Evolutionary conservation across 2,888 invertebrate genomes (phyloP), one percentile per base, ranked within the genome.

Genomic region (Tenthredo livida): DNA sequence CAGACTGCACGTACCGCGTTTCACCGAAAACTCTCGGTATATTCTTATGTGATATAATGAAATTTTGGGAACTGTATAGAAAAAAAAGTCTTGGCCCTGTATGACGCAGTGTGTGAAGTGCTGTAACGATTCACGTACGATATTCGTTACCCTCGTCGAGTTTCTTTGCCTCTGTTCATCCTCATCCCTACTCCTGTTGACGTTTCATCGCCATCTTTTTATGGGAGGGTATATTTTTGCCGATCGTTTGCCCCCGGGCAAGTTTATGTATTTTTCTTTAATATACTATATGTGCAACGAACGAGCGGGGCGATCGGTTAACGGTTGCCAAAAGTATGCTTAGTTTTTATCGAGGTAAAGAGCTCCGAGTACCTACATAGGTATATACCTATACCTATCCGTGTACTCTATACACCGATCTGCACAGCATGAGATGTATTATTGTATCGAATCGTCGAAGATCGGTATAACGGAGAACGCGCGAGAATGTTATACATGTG

Each of bases 401-500:
- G 33, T 12, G 6, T 33, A 70, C 33, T 15, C 15, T 37, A 12
- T 37, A 25, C 9, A 25, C 2, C n/a, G n/a, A 9, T 21, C 5
- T 58, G 21, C 21, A 6, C n/a, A 33, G 33, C 33, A 33, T 6
- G 2, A 15, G 17, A n/a, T 4, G 58, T 58, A 25, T 61, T 61
- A 21, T 25, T 61, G 12, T 61, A 73, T 73, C 40, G 40, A 73
- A 73, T 73, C 72, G 43, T n/a, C 25, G 72, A 73, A 12, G 40
- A 73, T 73, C 72, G 72, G 40, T 73, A 73, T 73, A 73, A 73
- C 72, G 72, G 72, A 73, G 40, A 21, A 21, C n/a, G 5, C 40
- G 40, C 40, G 72, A 73, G 72, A 73, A 73, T 73, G 40, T 40
- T 72, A 65, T 29, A 40, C 25, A 33, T 17, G 0, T 10, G 33